Evolutionary conservation across 2,113 vertebrate genomes (phyloP), one percentile per base, ranked within the genome.

Genomic region (Melospiza georgiana): DNA sequence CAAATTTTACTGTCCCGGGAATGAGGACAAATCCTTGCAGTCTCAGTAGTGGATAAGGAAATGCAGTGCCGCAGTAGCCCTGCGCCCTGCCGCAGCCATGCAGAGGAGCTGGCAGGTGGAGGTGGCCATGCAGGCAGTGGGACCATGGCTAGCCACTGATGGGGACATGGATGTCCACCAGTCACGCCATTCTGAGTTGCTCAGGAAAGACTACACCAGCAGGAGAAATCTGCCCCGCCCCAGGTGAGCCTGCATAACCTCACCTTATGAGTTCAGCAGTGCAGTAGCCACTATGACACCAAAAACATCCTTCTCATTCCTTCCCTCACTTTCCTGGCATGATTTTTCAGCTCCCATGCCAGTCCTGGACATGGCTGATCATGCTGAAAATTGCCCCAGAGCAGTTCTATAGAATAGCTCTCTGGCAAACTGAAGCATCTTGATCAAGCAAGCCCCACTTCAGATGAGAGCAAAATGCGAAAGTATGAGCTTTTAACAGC

Each of bases 1-100:
- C 73, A 93, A 81, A 92, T 89, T 92, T 67, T 71, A n/a, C 61
- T 78, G 69, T 87, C 80, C 86, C 35, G 61, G 37, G 73, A 94
- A 94, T 31, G 77, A 93, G 89, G 65, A 88, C 39, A 84, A 86
- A 90, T 84, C 74, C 80, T 81, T 84, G 33, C 69, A 76, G 66
- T 37, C 33, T 87, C 62, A 46, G 28, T 63, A 5, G 10, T 71
- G 55, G 59, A 5, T 71, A 75, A 83, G 55, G 52, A 88, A 88
- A 74, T 5, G 19, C 23, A 51, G 33, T 39, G 71, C 54, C 0
- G 1, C 24, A 17, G 43, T 9, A 48, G 55, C 27, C 65, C 28
- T 11, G 11, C 43, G 2, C 67, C 37, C 66, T 83, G 49, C 17
- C 0, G 0, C 58, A 84, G 43, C 16, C 41, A 31, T 46, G 37